Evolutionary conservation across 2,888 invertebrate genomes (phyloP), one percentile per base, ranked within the genome.

Genomic region (Elgonia sp.): DNA sequence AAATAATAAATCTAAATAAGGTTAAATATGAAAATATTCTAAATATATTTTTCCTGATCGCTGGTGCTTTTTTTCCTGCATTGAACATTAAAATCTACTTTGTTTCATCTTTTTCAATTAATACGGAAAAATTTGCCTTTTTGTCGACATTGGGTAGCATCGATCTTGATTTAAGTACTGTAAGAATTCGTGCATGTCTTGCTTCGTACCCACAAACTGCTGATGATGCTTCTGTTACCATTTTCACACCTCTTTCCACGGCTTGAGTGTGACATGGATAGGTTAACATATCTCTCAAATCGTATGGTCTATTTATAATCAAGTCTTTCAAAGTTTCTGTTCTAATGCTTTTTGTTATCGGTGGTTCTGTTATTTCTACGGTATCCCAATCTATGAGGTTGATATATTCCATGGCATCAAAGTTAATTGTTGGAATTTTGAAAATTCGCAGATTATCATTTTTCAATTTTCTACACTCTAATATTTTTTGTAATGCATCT

Each of bases 401-500:
- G 16, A 21, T 75, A 42, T 80, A 85, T 40, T 73, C 77, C 8
- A 16, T 0, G 0, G 83, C 69, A 18, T 76, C 40, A 50, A 83
- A 83, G 50, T 83, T 69, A 2, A 80, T 57, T 42, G 63, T 10
- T 1, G 72, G 72, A 14, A 72, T 21, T 55, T 46, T 4, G 42
- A 79, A 77, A 42, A 40, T 40, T 12, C 76, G 75, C 8, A 70
- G 3, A 2, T 46, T 10, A 29, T 18, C 53, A 6, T 1, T 20
- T 37, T n/a, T 40, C 50, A n/a, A n/a, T 60, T 60, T 40, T 40
- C 84, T 69, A 14, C 76, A 76, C 3, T 60, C 9, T 8, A 60
- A 0, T 39, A 84, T 76, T 69, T 69, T 76, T 2, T 55, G n/a
- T 62, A 82, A 12, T 1, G 77, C 76, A 39, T 63, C 20, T 18